Conservation (phyloP, 2,888 invertebrate genomes). For the Thymelicus lineola region DNA sequence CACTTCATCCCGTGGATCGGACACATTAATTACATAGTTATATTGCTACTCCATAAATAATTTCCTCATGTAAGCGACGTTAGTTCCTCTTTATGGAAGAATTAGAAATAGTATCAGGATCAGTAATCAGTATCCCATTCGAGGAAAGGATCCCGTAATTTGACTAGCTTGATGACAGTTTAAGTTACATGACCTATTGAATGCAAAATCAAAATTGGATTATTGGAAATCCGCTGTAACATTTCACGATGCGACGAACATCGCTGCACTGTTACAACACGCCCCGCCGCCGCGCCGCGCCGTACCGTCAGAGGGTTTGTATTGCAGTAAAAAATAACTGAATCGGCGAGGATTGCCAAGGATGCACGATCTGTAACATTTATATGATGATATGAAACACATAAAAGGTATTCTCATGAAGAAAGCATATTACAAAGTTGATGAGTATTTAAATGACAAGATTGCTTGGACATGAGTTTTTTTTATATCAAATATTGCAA, state of each 20-base stretch:
- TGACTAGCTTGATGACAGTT: neutral
- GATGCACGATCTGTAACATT: neutral
- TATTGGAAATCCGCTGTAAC: constrained; percentile 8
- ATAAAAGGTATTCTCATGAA: too few relatives aligned
- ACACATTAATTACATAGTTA: too few relatives aligned
- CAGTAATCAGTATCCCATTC: neutral
- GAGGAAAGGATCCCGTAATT: neutral
- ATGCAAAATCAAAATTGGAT: constrained; percentile 10
- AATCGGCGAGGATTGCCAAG: neutral
- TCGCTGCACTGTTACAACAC: neutral
- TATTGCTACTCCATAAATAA: too few relatives aligned
- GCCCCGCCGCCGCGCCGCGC: too few relatives aligned
- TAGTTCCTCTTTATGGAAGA: too few relatives aligned
- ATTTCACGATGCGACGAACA: constrained; percentile 18
- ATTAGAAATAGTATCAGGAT: neutral
- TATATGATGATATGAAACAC: neutral
- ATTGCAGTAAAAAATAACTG: neutral
- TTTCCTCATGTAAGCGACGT: too few relatives aligned
- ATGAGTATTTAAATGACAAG: too few relatives aligned
- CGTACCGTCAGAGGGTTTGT: neutral
- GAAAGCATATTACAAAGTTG: too few relatives aligned
- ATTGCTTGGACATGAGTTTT: too few relatives aligned
- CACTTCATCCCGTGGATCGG: too few relatives aligned
- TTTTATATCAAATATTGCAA: too few relatives aligned
- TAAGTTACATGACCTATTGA: constrained; percentile 3